Evolutionary conservation across 2,113 vertebrate genomes (phyloP), one percentile per base, ranked within the genome.

Genomic region (Corvus moneduloides): DNA sequence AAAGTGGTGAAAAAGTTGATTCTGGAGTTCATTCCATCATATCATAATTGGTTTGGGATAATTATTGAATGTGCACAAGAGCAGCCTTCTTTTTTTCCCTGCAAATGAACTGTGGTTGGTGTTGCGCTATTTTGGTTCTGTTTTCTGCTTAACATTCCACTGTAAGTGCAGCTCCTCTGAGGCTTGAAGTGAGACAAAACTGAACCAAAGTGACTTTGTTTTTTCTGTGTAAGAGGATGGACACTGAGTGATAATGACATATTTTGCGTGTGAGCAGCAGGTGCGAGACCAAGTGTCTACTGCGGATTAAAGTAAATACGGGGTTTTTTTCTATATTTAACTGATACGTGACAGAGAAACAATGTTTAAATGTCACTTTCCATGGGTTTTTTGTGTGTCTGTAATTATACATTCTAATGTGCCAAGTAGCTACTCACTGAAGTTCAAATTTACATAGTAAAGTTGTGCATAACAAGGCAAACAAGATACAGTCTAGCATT

Each of bases 291-390:
- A 75, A 71, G 69, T 43, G 96, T 95, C 96, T 96, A 68, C 96
- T 82, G 92, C 6, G 74, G 83, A 96, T 97, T 86, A 95, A 93
- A 97, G 87, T 97, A 96, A 97, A 96, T 96, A 96, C 61, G 94
- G 6, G 2, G 2, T 91, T 93, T 93, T 94, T 96, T 94, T 89
- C 96, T 96, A 97, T 92, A 90, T 97, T 95, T 97, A 97, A 96
- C 96, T 83, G 41, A 73, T 83, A 84, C n/a, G 49, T 97, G 85
- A 93, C 94, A 94, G 94, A 97, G 97, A 97, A 97, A 97, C 96
- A 81, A 98, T 95, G 97, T 98, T 98, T 98, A 96, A 96, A 96
- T 97, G 97, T 98, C 97, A 97, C 96, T 97, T 98, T 98, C 96
- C 76, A 32, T 66, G 84, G 7, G 6, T 33, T 94, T 96, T 85